Base-by-base conservation (phyloP, 2,888 invertebrate genomes). In the Synergus umbraculus region DNA sequence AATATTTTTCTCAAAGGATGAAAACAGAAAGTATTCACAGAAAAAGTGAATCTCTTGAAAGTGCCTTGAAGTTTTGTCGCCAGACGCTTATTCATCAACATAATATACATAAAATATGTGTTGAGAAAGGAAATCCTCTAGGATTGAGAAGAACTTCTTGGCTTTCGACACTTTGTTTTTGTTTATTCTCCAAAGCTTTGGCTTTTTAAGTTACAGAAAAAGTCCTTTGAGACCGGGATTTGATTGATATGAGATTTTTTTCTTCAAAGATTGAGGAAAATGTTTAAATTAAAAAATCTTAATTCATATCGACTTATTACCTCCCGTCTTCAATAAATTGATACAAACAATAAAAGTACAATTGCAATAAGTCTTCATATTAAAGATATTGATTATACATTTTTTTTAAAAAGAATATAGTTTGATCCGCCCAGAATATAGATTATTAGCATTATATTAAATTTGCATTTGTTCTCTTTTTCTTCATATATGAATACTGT, bases 91-190 rank as follows among this genome's bases (percentile, higher is more conserved):
- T 67, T 29, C 69, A 69, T 69, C 49, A 49, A n/a, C 54, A 54
- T 69, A n/a, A 54, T 46, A 69, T 69, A 46, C 69, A 69, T 69
- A 69, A 69, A 69, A 69, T 69, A 69, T 18, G 18, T 49, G 69
- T 49, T 49, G 29, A 29, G 22, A 15, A 44, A n/a, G 44, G 13
- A 67, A 67, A 44, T 67, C 44, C 67, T 44, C 44, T 18, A 44
- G 18, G 46, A 22, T 69, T 15, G 22, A n/a, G 7, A 22, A 29
- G 15, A 69, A 69, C 15, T 29, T 29, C n/a, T 54, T 2, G 8
- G 9, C n/a, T 13, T 49, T 49, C 15, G 46, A 49, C 46, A 49
- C 4, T 4, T 4, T 49, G 13, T 49, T 49, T 10, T 4, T 49
- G 13, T 49, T 49, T 10, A 49, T 12, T 49, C 37, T 4, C 37